Percentiles rank a stretch among this genome's conserved stretches.
These are phyloP conservation scores for Pyrocoelia pectoralis DNA, from an alignment of 2,888 invertebrate genomes.

Conservation along the genomic window DNA sequence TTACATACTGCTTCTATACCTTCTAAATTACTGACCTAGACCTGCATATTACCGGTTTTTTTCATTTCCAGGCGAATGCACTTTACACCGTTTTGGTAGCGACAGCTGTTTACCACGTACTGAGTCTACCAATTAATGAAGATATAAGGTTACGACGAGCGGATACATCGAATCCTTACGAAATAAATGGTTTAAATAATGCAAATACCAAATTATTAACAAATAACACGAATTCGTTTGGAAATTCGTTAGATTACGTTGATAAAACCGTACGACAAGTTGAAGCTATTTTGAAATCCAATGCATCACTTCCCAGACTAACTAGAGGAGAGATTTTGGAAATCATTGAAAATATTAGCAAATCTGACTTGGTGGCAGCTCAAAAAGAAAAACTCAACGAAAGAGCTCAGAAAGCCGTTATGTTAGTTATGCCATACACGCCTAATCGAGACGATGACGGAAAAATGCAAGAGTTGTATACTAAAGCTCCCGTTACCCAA, in stretches of 20 bases:
- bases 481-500: slow-evolving; percentile 70
- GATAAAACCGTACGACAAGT: slow-evolving; percentile 74
- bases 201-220: not conserved
- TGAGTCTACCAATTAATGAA: not conserved
- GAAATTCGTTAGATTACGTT: slow-evolving; percentile 45
- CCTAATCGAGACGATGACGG: slow-evolving; percentile 63
- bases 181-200: slow-evolving; percentile 16
- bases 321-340: slow-evolving; percentile 72
- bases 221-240: not conserved
- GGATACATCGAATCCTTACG: slow-evolving; percentile 11
- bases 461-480: slow-evolving; percentile 69
- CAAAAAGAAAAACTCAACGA: slow-evolving; percentile 51
- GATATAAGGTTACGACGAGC: not conserved
- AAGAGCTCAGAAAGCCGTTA: slow-evolving; percentile 64
- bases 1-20: not conserved
- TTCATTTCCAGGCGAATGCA: slow-evolving; percentile 1
- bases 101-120: not conserved
- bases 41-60: slow-evolving; percentile 5
- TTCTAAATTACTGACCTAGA: slow-evolving; percentile 7
- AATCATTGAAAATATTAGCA: slow-evolving; percentile 71
- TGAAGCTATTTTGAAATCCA: slow-evolving; percentile 67
- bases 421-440: slow-evolving; percentile 73
- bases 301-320: slow-evolving; percentile 70
- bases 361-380: slow-evolving; percentile 58
- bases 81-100: not conserved